phyloP scores from a whole-genome alignment of 2,113 vertebrate species.

The Macaca fascicularis region T2T-MFA8v1.1 NC_088391.1:101788001-101788500 shows the following conservation, averaged over 20 bases:
- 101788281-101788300: background rate
- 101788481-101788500: background rate
- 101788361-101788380: background rate
- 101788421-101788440: background rate
- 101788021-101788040: no score
- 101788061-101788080: no score
- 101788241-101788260: background rate
- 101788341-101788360: background rate
- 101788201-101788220: background rate
- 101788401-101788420: background rate
- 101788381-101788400: background rate
- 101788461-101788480: no score
- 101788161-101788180: background rate
- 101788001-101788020: no score
- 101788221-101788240: background rate
- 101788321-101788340: background rate
- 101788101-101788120: background rate
- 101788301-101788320: background rate
- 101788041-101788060: no score
- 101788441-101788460: background rate
- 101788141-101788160: background rate
- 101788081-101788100: no score
- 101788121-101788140: background rate
- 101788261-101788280: background rate
- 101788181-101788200: background rate